phyloP scores from a whole-genome alignment of 2,888 invertebrate species.

The Leucophenga montana region DNA sequence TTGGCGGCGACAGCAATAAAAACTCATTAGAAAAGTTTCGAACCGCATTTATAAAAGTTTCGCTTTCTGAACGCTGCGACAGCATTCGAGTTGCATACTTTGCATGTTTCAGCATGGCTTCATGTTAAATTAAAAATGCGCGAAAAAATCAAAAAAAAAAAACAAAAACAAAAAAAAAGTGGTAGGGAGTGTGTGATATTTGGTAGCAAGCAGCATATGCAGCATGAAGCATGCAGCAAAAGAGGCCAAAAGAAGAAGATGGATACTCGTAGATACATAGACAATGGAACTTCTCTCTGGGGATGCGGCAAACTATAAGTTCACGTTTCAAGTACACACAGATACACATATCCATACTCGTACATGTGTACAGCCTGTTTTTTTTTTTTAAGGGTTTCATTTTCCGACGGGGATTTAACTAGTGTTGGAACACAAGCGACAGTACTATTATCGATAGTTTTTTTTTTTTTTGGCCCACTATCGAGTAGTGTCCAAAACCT shows the following conservation, averaged over 20 bases:
- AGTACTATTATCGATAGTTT: too few relatives aligned
- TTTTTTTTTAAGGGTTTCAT: too few relatives aligned
- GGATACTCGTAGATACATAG: neutral
- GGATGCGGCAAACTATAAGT: slow-evolving; percentile 2
- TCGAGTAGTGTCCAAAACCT: too few relatives aligned
- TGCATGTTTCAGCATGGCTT: neutral
- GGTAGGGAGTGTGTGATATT: slow-evolving; percentile 3
- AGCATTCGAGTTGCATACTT: too few relatives aligned
- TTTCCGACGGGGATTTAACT: too few relatives aligned
- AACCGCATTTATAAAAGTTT: slow-evolving; percentile 21
- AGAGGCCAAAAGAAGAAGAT: neutral
- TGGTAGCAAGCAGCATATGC: neutral
- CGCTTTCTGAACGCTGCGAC: neutral
- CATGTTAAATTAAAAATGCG: slow-evolving; percentile 8
- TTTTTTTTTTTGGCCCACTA: too few relatives aligned
- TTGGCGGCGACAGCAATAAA: slow-evolving; percentile 5
- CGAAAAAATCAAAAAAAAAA: neutral
- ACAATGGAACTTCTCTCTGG: neutral
- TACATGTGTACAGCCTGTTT: neutral
- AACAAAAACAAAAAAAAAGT: neutral
- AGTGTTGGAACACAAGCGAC: too few relatives aligned
- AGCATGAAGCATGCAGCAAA: neutral
- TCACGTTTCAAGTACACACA: slow-evolving; percentile 13
- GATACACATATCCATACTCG: neutral
- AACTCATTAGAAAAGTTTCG: slow-evolving; percentile 26